Evolutionary conservation across 2,888 invertebrate species (phyloP).

Genomic region (Athetis lepigone): DNA sequence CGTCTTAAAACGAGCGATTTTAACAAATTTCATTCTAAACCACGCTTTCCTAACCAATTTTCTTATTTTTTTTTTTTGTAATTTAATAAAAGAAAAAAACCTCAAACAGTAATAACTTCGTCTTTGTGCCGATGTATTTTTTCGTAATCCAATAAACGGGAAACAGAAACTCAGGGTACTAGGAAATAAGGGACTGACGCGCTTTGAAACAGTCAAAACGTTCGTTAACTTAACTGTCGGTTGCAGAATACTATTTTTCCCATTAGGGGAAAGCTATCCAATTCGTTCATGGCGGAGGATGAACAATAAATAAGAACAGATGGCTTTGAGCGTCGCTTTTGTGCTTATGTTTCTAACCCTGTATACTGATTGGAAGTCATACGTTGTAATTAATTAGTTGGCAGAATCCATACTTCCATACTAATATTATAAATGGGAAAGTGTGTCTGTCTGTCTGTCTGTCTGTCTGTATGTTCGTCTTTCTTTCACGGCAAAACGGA

Average conservation of each 20-base stretch:
- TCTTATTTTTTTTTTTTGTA: background rate
- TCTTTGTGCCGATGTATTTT: slow-evolving; percentile 20
- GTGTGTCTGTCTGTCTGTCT: no score
- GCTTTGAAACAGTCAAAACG: slow-evolving; percentile 47
- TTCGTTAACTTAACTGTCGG: slow-evolving; percentile 40
- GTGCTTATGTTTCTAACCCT: background rate
- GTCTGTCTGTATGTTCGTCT: no score
- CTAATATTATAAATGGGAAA: no score
- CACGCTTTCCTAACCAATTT: background rate
- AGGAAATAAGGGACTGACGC: slow-evolving; percentile 26
- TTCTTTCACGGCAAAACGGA: no score
- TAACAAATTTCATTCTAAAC: background rate
- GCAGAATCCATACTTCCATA: no score
- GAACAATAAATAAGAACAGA: slow-evolving; percentile 27
- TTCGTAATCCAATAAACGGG: slow-evolving; percentile 40
- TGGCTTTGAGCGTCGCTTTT: slow-evolving; percentile 10
- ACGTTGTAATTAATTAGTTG: background rate
- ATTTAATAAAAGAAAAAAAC: slow-evolving; percentile 5
- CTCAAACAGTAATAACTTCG: slow-evolving; percentile 12
- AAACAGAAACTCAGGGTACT: slow-evolving; percentile 18
- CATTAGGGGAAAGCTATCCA: slow-evolving; percentile 30
- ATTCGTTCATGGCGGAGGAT: slow-evolving; percentile 33
- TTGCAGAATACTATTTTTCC: slow-evolving; percentile 37
- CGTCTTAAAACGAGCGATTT: no score
- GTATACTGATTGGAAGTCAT: background rate